Conservation (phyloP, 2,797 vertebrate species). For the Arremon brunneinucha region DNA sequence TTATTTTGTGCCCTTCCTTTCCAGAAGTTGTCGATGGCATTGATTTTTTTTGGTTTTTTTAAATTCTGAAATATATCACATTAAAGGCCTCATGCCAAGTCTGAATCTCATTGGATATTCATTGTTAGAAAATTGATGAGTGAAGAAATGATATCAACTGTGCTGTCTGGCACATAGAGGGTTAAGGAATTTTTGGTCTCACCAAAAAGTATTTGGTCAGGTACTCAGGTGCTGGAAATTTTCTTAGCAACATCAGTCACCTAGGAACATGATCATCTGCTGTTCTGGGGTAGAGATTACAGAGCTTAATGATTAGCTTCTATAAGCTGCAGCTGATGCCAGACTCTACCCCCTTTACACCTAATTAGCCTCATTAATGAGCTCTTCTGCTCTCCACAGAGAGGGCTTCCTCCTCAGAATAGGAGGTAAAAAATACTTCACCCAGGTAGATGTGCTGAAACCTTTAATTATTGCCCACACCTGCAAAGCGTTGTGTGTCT, state of each 20-base stretch:
- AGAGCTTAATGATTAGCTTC: slow-evolving; percentile 90
- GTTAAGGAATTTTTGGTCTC: slow-evolving; percentile 68
- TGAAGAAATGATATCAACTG: not conserved
- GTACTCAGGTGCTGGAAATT: slow-evolving; percentile 80
- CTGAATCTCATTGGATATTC: not conserved
- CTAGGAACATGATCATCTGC: slow-evolving; percentile 86
- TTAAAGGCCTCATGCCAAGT: not conserved
- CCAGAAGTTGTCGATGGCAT: not conserved
- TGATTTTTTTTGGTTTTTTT: not conserved
- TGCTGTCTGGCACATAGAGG: slow-evolving; percentile 61
- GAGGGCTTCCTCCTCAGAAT: slow-evolving; percentile 83
- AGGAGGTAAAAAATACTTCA: slow-evolving; percentile 82
- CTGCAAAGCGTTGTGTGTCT: slow-evolving; percentile 77
- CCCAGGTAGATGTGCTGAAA: slow-evolving; percentile 84
- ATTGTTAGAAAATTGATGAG: not conserved
- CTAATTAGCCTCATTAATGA: slow-evolving; percentile 95
- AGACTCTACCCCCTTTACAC: slow-evolving; percentile 90
- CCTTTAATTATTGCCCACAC: slow-evolving; percentile 84
- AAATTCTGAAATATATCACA: not conserved
- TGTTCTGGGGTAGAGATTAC: slow-evolving; percentile 89
- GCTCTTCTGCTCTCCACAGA: slow-evolving; percentile 83
- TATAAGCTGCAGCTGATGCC: slow-evolving; percentile 92
- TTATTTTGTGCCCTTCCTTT: not conserved
- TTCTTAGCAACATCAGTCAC: slow-evolving; percentile 72
- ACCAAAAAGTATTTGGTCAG: slow-evolving; percentile 71